A percentile compares a stretch with the other conserved stretches of the same genome.
These are phyloP conservation scores for Nomada fabriciana DNA, from an alignment of 2,888 invertebrate genomes.

Conservation along the genomic window DNA sequence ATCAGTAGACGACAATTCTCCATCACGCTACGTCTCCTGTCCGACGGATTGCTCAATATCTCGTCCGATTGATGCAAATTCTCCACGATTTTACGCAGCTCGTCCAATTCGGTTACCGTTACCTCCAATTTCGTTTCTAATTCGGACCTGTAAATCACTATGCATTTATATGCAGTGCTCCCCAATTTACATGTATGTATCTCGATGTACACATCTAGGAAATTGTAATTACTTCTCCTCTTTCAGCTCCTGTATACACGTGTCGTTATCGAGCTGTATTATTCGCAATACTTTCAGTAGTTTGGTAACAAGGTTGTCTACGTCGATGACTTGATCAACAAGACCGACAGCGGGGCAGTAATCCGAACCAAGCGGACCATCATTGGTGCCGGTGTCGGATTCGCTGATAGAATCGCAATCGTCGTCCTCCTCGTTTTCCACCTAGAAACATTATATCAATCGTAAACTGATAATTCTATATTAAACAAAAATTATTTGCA, in stretches of 20 bases:
- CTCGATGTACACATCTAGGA: not conserved
- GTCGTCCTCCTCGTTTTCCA: slow-evolving; percentile 82
- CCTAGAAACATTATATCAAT: slow-evolving; percentile 65
- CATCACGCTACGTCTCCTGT: slow-evolving; percentile 75
- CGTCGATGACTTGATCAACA: slow-evolving; percentile 90
- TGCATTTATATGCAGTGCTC: not conserved
- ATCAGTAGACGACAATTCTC: slow-evolving; percentile 77
- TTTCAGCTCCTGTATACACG: slow-evolving; percentile 88
- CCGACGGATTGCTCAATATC: slow-evolving; percentile 71
- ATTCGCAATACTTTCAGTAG: slow-evolving; percentile 90
- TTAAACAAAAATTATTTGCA: not conserved
- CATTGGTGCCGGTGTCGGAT: slow-evolving; percentile 84
- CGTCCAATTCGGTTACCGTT: slow-evolving; percentile 72
- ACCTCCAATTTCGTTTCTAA: slow-evolving; percentile 80
- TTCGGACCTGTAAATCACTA: slow-evolving; percentile 73
- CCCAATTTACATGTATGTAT: not conserved
- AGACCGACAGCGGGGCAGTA: slow-evolving; percentile 87
- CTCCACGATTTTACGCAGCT: slow-evolving; percentile 74
- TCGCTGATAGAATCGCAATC: slow-evolving; percentile 83
- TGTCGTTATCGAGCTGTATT: slow-evolving; percentile 89
- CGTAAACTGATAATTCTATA: not conserved
- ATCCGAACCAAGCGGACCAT: slow-evolving; percentile 84
- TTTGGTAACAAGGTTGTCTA: slow-evolving; percentile 91
- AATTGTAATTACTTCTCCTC: slow-evolving; percentile 86
- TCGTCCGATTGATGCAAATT: slow-evolving; percentile 73